Percentiles rank a stretch among this genome's conserved stretches.
These are phyloP conservation scores for Aplocera efformata DNA, from an alignment of 2,888 invertebrate species.

Conservation along the genomic window DNA sequence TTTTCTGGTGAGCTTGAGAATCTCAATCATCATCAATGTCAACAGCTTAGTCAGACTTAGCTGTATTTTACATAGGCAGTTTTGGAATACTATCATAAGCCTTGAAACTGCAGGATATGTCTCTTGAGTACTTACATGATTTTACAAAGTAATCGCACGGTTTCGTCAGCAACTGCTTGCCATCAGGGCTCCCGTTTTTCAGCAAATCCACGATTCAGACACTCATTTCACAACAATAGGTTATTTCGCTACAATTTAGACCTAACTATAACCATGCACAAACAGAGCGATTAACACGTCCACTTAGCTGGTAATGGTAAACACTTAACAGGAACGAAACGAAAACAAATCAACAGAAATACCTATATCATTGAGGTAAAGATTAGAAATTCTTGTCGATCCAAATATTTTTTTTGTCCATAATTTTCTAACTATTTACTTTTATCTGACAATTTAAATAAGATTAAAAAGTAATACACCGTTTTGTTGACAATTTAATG, in stretches of 20 bases:
- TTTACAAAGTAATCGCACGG: conserved; percentile 22
- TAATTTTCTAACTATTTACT: too few species aligned
- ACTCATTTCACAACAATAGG: conserved; percentile 64
- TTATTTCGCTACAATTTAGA: conserved; percentile 53
- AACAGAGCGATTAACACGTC: conserved; percentile 41
- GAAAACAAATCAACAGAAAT: conserved; percentile 43
- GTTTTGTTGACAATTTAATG: conserved; percentile 12
- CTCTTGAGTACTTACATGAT: conserved; percentile 30
- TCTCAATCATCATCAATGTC: too few species aligned
- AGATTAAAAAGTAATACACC: conserved; percentile 14
- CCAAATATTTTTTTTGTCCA: too few species aligned
- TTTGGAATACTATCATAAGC: too few species aligned
- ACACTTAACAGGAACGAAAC: conserved; percentile 44
- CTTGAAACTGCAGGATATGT: neutral
- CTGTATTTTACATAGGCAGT: too few species aligned
- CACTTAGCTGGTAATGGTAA: conserved; percentile 45
- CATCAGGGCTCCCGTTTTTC: conserved; percentile 53
- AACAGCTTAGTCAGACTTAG: too few species aligned
- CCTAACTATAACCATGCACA: conserved; percentile 48
- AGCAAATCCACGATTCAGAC: conserved; percentile 52
- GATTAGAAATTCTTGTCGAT: conserved; percentile 34
- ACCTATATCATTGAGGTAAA: conserved; percentile 23
- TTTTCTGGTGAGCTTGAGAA: too few species aligned
- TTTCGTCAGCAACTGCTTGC: conserved; percentile 32
- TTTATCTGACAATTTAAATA: too few species aligned